These are phyloP conservation scores for Sciurus vulgaris DNA, from an alignment of 2,797 vertebrate genomes.

Conservation along the genomic window DNA sequence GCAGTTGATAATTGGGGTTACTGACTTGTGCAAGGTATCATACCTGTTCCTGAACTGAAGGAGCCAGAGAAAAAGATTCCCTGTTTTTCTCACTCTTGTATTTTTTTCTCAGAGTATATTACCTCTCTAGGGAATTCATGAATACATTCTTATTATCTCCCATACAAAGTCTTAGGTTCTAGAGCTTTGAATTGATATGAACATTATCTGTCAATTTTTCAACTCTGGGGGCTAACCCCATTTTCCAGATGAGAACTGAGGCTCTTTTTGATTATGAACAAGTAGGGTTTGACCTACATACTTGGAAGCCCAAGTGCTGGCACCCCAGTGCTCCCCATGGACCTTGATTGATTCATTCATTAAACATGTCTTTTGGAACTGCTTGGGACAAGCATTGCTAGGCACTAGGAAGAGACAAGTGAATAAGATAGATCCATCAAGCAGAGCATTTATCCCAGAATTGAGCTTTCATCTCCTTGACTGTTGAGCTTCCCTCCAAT, in stretches of 20 bases:
- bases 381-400: neutral
- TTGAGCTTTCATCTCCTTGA: neutral
- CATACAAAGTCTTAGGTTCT: neutral
- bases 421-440: neutral
- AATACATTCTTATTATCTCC: neutral
- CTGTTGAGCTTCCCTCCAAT: neutral
- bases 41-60: neutral
- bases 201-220: neutral
- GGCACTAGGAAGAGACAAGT: neutral
- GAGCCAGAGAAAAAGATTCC: neutral
- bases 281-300: neutral
- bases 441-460: neutral
- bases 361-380: neutral
- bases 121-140: neutral
- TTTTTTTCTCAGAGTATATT: neutral
- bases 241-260: conserved; percentile 35
- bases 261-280: neutral
- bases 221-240: neutral
- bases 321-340: neutral
- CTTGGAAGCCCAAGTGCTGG: neutral
- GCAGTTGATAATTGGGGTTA: neutral
- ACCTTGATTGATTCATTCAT: neutral
- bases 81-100: neutral
- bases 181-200: neutral
- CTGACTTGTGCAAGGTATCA: neutral